A percentile compares a stretch with the other conserved stretches of the same genome.
Evolutionary conservation across 2,113 vertebrate genomes (phyloP).

Genomic region (Chitala chitala): DNA sequence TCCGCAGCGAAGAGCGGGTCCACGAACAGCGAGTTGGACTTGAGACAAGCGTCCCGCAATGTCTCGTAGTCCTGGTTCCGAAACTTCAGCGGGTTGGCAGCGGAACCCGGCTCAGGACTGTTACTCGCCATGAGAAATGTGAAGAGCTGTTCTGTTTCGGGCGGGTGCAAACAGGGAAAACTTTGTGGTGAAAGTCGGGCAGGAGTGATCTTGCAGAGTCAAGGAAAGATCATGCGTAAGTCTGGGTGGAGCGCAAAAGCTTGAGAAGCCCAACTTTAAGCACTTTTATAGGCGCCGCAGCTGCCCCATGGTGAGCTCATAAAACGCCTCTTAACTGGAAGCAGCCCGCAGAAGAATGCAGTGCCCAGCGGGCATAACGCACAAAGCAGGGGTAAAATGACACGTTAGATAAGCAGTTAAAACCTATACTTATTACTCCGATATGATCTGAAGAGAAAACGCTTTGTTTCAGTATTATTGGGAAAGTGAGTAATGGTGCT

Average conservation of each 20-base stretch:
- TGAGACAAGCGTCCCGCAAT: constrained; percentile 44
- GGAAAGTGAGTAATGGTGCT: no score
- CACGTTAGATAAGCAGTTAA: no score
- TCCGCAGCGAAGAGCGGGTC: constrained; percentile 58
- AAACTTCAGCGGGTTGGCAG: constrained; percentile 55
- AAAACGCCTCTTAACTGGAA: constrained; percentile 38
- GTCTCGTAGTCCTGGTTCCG: constrained; percentile 42
- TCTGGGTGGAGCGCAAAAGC: not conserved
- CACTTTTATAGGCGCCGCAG: not conserved
- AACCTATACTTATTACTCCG: no score
- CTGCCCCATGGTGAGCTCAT: not conserved
- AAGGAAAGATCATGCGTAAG: not conserved
- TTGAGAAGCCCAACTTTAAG: not conserved
- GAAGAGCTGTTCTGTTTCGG: not conserved
- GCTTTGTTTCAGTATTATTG: no score
- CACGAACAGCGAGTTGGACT: constrained; percentile 46
- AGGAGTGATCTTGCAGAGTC: not conserved
- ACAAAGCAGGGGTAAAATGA: constrained; percentile 38
- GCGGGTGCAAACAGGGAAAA: not conserved
- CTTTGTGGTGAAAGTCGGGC: not conserved
- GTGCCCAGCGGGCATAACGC: constrained; percentile 29
- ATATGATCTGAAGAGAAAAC: no score
- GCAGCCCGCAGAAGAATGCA: constrained; percentile 37
- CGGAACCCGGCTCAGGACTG: constrained; percentile 42
- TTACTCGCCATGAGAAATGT: constrained; percentile 38